These are phyloP conservation scores for Coleophora flavipennella DNA, from an alignment of 2,888 invertebrate species.

Conservation along the genomic window DNA sequence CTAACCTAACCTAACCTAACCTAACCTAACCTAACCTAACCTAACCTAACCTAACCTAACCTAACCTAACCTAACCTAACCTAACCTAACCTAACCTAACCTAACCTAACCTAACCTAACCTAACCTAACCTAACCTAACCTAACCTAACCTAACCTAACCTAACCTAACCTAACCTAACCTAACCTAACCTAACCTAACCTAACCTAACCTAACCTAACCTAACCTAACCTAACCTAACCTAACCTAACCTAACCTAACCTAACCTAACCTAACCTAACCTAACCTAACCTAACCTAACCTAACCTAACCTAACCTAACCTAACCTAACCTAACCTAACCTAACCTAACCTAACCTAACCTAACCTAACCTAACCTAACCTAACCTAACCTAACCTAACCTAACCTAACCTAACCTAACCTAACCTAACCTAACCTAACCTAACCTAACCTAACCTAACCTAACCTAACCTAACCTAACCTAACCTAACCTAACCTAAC, in stretches of 20 bases:
- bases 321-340: constrained; percentile 11
- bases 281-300: constrained; percentile 18
- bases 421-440: too few relatives aligned
- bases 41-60: constrained; percentile 17
- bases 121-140: constrained; percentile 23
- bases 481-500: too few relatives aligned
- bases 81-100: constrained; percentile 15
- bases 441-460: too few relatives aligned
- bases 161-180: constrained; percentile 13
- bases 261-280: constrained; percentile 18
- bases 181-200: constrained; percentile 17
- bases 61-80: constrained; percentile 13
- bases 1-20: constrained; percentile 17
- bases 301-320: constrained; percentile 20
- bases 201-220: constrained; percentile 16
- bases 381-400: too few relatives aligned
- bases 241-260: constrained; percentile 17
- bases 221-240: constrained; percentile 16
- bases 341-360: too few relatives aligned
- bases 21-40: constrained; percentile 16
- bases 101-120: constrained; percentile 21
- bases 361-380: too few relatives aligned
- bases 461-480: too few relatives aligned
- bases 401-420: too few relatives aligned
- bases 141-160: constrained; percentile 23